Conservation (phyloP, 2,888 invertebrate species). For the Macrosiphum euphorbiae region DNA sequence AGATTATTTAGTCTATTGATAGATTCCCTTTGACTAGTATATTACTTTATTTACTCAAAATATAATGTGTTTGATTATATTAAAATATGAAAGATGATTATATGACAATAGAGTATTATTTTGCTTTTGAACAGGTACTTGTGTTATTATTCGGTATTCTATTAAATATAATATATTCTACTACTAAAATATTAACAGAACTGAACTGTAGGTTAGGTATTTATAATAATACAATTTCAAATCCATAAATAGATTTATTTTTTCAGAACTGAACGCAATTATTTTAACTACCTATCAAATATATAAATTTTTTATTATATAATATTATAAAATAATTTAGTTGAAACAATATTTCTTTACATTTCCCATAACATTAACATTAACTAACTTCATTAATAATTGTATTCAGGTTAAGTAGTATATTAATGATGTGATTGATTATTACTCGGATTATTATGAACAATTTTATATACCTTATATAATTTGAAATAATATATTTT, state of each 20-base stretch:
- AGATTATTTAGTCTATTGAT: neutral
- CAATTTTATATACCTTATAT: neutral
- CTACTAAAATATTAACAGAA: neutral
- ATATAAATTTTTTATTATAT: neutral
- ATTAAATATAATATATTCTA: neutral
- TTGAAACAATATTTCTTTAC: neutral
- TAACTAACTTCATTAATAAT: neutral
- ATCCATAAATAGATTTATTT: neutral
- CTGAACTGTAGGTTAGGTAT: neutral
- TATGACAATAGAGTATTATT: neutral
- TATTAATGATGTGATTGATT: neutral
- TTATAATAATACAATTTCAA: neutral
- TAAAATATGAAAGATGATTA: neutral
- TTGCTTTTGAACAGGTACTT: neutral
- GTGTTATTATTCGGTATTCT: neutral
- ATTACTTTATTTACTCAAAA: neutral
- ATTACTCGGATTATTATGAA: no score
- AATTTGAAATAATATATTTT: neutral
- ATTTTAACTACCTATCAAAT: neutral
- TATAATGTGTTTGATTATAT: neutral
- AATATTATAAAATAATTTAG: neutral
- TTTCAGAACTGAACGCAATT: neutral
- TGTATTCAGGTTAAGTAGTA: neutral
- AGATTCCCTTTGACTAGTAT: neutral
- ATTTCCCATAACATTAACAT: neutral